These are phyloP conservation scores for Aphis craccivora DNA, from an alignment of 1,140 invertebrate genomes.

Conservation along the genomic window DNA sequence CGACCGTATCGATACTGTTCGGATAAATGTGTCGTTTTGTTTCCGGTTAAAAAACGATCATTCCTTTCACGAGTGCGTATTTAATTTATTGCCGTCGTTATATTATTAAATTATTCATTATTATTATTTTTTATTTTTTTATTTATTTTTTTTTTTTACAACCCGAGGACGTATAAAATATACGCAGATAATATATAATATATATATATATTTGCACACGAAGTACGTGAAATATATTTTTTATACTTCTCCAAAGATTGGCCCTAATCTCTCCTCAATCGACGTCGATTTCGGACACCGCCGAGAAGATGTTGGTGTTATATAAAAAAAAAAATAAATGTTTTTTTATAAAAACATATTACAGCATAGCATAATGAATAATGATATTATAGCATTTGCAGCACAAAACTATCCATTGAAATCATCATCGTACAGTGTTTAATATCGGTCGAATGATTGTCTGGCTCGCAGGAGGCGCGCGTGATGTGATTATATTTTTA, in stretches of 20 bases:
- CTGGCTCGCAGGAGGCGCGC: background rate
- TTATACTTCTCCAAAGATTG: background rate
- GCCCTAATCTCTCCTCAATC: background rate
- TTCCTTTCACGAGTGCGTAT: background rate
- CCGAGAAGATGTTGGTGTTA: background rate
- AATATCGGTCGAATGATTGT: background rate
- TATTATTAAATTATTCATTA: slow-evolving; percentile 15
- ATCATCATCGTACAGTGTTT: background rate
- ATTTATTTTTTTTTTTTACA: background rate
- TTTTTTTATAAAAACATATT: background rate
- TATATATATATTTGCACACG: background rate
- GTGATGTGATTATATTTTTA: background rate
- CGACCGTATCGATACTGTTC: background rate
- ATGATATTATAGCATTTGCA: background rate
- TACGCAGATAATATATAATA: background rate
- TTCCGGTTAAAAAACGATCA: slow-evolving; percentile 6
- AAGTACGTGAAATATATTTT: slow-evolving; percentile 17
- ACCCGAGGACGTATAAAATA: background rate
- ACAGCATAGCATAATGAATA: too few relatives aligned
- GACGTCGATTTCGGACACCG: background rate
- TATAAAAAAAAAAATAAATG: background rate
- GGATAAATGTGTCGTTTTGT: background rate
- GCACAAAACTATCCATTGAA: background rate
- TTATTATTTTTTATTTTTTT: too few relatives aligned
- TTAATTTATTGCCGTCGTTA: background rate